A percentile compares a stretch with the other conserved stretches of the same genome.
These are phyloP conservation scores for Atherix ibis DNA, from an alignment of 2,888 invertebrate genomes.

Conservation along the genomic window DNA sequence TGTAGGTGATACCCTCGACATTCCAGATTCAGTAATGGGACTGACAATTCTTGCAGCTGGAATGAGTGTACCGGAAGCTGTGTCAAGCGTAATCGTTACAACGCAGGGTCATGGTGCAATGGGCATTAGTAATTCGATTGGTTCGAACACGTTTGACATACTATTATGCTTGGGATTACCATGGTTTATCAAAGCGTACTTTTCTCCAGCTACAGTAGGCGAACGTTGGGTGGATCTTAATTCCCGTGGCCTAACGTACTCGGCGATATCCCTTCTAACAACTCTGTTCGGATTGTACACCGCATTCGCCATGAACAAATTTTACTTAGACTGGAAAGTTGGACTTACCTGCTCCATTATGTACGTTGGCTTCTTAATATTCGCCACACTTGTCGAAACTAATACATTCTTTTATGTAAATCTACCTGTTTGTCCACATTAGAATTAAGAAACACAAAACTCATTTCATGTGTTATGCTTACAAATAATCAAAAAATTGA, in stretches of 20 bases:
- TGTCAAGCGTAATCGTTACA: constrained; percentile 69
- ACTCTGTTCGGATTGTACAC: constrained; percentile 54
- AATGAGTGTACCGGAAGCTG: constrained; percentile 74
- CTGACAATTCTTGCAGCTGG: constrained; percentile 72
- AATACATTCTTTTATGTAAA: constrained; percentile 63
- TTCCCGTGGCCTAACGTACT: constrained; percentile 61
- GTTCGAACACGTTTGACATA: constrained; percentile 70
- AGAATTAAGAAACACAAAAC: too few relatives aligned
- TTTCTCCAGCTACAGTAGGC: constrained; percentile 41
- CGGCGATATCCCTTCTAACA: constrained; percentile 54
- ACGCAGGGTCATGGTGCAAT: constrained; percentile 47
- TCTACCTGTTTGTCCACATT: constrained; percentile 49
- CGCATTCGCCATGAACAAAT: constrained; percentile 48
- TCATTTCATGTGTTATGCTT: too few relatives aligned
- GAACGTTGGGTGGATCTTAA: constrained; percentile 48
- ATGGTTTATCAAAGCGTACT: constrained; percentile 55
- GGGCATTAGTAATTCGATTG: constrained; percentile 65
- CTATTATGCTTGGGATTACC: constrained; percentile 61
- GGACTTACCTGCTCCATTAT: constrained; percentile 49
- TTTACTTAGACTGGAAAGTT: constrained; percentile 52
- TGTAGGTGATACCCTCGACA: constrained; percentile 58
- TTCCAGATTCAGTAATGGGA: constrained; percentile 76
- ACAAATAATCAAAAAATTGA: too few relatives aligned
- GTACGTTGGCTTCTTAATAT: constrained; percentile 47
- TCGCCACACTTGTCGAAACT: constrained; percentile 59